These are phyloP conservation scores for Aramus guarauna DNA, from an alignment of 2,113 vertebrate genomes.

Conservation along the genomic window DNA sequence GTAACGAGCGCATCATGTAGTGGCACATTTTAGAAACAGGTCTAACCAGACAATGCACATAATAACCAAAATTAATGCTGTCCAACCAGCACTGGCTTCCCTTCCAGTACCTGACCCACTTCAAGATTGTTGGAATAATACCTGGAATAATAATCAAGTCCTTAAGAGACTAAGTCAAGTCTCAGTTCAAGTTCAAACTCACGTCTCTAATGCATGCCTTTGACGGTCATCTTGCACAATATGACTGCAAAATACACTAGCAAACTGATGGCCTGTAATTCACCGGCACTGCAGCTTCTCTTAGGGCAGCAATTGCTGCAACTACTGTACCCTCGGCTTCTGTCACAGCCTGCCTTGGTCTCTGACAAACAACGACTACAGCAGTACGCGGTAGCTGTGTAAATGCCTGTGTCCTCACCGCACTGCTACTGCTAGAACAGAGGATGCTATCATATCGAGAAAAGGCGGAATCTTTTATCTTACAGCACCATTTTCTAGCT, in stretches of 20 bases:
- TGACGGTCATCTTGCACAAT: not conserved
- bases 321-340: accelerated
- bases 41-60: constrained; percentile 52
- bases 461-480: not conserved
- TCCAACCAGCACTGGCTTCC: constrained; percentile 18
- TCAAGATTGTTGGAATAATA: not conserved
- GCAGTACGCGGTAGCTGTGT: not conserved
- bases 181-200: not conserved
- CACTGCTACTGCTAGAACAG: not conserved
- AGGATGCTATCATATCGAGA: not conserved
- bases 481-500: not conserved
- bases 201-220: not conserved
- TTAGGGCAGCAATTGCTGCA: not conserved
- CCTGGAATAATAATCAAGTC: not conserved
- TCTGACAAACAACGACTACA: not conserved
- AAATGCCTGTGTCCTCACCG: not conserved
- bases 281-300: not conserved
- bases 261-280: not conserved
- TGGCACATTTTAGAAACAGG: constrained; percentile 62
- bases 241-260: not conserved
- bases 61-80: constrained; percentile 30
- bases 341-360: not conserved
- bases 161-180: not conserved
- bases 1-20: constrained; percentile 35
- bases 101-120: constrained; percentile 40